phyloP scores from a whole-genome alignment of 2,113 vertebrate genomes.

The Epinephelus moara region DNA sequence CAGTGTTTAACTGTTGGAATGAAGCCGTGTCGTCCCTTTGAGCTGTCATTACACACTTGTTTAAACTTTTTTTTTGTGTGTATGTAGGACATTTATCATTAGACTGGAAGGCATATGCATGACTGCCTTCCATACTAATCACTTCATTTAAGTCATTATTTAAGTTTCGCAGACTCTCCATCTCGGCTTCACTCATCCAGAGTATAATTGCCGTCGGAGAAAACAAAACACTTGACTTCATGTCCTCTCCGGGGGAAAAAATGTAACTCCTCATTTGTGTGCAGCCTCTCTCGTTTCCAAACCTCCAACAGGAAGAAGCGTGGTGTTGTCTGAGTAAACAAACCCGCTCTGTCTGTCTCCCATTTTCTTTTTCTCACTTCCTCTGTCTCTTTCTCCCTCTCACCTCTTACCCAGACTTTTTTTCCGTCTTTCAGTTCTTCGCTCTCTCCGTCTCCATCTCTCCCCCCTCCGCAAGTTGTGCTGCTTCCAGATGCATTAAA shows the following conservation, averaged over 20 bases:
- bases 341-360: conserved; percentile 20
- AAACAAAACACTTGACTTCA: conserved; percentile 58
- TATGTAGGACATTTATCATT: conserved; percentile 8
- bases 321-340: conserved; percentile 40
- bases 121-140: conserved; percentile 39
- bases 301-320: not conserved
- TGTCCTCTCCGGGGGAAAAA: conserved; percentile 23
- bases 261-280: conserved; percentile 38
- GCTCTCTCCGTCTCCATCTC: conserved; percentile 1
- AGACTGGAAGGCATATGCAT: not conserved
- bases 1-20: conserved; percentile 12
- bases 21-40: not conserved
- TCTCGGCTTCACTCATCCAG: conserved; percentile 25
- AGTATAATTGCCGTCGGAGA: conserved; percentile 35
- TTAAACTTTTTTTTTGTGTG: not conserved
- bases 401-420: not conserved
- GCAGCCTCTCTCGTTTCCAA: conserved; percentile 20
- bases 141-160: conserved; percentile 42
- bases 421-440: not conserved
- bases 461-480: not conserved
- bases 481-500: conserved; percentile 62
- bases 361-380: not conserved
- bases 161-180: conserved; percentile 36
- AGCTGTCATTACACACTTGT: conserved; percentile 7
- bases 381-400: not conserved